Conservation (phyloP, 2,888 invertebrate genomes). For the Podotricha telesiphe region DNA sequence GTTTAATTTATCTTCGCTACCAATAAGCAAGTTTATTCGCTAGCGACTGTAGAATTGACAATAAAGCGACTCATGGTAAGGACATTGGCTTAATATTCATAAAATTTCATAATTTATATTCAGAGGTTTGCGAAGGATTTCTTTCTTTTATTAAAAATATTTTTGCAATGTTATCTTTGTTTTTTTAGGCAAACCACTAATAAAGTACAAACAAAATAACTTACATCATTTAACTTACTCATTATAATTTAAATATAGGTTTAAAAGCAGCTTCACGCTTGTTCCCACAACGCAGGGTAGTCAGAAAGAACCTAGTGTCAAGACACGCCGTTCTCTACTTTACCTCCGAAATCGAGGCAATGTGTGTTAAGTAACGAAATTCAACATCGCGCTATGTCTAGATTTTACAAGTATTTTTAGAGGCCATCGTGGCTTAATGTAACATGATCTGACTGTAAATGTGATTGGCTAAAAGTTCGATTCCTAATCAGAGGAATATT, state of each 20-base stretch:
- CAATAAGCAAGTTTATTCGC: neutral
- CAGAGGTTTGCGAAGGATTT: slow-evolving; percentile 36
- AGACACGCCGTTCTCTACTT: no score
- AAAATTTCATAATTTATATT: slow-evolving; percentile 43
- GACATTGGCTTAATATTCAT: slow-evolving; percentile 39
- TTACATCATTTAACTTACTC: neutral
- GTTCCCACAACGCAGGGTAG: no score
- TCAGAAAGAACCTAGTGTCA: no score
- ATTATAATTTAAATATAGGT: neutral
- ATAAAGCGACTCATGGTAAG: slow-evolving; percentile 19
- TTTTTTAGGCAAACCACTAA: slow-evolving; percentile 17
- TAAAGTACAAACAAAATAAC: neutral
- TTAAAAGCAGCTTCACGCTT: no score
- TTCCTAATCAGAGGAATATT: no score
- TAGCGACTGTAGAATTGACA: slow-evolving; percentile 18
- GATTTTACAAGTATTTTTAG: no score
- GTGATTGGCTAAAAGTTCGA: no score
- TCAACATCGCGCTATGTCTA: no score
- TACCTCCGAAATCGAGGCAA: no score
- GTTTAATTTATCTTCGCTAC: neutral
- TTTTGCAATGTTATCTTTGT: slow-evolving; percentile 34
- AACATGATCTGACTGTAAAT: no score
- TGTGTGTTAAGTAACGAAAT: no score
- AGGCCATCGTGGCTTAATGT: no score
- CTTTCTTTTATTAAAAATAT: slow-evolving; percentile 39